A percentile compares a stretch with the other conserved stretches of the same genome.
phyloP scores from a whole-genome alignment of 2,797 vertebrate genomes.

The Nyctalus aviator region DNA sequence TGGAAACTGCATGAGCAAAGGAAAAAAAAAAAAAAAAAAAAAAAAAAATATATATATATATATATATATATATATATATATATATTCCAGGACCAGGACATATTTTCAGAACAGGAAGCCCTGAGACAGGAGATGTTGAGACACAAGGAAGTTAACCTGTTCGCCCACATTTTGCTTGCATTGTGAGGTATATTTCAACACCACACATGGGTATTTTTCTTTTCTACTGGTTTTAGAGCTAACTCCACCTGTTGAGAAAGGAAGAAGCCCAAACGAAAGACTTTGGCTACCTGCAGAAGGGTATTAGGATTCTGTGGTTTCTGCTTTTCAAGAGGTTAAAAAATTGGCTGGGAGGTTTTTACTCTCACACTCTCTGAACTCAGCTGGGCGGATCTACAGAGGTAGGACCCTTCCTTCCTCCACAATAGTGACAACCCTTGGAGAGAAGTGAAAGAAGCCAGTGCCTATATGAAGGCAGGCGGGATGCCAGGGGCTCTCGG shows the following conservation, averaged over 20 bases:
- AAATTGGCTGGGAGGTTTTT: neutral
- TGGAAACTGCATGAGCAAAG: constrained; percentile 74
- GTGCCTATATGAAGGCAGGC: constrained; percentile 63
- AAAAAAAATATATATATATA: too few species aligned
- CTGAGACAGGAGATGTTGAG: constrained; percentile 67
- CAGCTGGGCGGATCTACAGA: neutral
- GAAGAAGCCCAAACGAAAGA: neutral
- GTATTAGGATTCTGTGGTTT: neutral
- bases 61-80: too few species aligned
- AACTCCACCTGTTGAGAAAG: neutral
- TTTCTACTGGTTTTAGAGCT: constrained; percentile 21
- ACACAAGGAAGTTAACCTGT: constrained; percentile 73
- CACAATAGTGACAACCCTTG: constrained; percentile 3
- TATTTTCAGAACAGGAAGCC: constrained; percentile 77
- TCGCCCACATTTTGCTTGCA: constrained; percentile 72
- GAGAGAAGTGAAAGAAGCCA: constrained; percentile 69
- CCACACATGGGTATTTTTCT: constrained; percentile 58
- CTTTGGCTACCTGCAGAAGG: neutral
- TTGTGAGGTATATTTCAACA: constrained; percentile 73
- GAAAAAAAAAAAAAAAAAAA: neutral
- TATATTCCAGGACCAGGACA: constrained; percentile 55
- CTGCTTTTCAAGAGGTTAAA: neutral
- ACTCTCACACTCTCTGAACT: constrained; percentile 5
- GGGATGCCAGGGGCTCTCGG: constrained; percentile 63
- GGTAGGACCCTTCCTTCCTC: constrained; percentile 36